A percentile compares a stretch with the other conserved stretches of the same genome.
These are phyloP conservation scores for Leptinotarsa undecemlineata DNA, from an alignment of 1,140 invertebrate species.

Conservation along the genomic window DNA sequence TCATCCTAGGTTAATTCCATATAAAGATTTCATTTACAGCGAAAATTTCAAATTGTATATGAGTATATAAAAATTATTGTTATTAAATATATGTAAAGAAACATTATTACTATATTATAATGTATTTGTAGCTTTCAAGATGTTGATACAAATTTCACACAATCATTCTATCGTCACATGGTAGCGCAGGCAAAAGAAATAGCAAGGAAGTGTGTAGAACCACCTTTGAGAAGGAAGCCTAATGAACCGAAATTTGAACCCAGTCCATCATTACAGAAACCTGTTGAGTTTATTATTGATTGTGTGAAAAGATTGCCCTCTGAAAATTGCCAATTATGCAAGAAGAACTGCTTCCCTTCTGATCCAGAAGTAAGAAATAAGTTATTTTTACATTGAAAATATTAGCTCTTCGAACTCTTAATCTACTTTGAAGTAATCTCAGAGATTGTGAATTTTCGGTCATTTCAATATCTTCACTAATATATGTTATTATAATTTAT, in stretches of 20 bases:
- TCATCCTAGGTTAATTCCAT: no score
- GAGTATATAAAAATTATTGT: not conserved
- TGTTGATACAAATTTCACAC: slow-evolving; percentile 69
- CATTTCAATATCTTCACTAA: no score
- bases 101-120: not conserved
- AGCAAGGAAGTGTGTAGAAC: slow-evolving; percentile 71
- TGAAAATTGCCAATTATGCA: slow-evolving; percentile 69
- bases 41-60: no score
- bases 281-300: slow-evolving; percentile 67
- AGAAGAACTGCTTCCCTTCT: slow-evolving; percentile 62
- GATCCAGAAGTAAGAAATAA: slow-evolving; percentile 58
- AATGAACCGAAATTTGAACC: slow-evolving; percentile 63
- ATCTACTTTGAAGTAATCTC: no score
- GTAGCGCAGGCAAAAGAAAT: slow-evolving; percentile 70
- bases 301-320: slow-evolving; percentile 64
- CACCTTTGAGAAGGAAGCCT: slow-evolving; percentile 62
- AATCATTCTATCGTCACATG: slow-evolving; percentile 65
- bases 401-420: no score
- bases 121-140: slow-evolving; percentile 59
- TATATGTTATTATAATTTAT: no score
- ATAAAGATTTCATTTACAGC: no score
- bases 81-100: not conserved
- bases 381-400: no score
- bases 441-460: no score
- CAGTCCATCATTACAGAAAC: slow-evolving; percentile 64